Evolutionary conservation across 2,113 vertebrate genomes (phyloP), one percentile per base, ranked within the genome.

Genomic region (Lagopus muta): DNA sequence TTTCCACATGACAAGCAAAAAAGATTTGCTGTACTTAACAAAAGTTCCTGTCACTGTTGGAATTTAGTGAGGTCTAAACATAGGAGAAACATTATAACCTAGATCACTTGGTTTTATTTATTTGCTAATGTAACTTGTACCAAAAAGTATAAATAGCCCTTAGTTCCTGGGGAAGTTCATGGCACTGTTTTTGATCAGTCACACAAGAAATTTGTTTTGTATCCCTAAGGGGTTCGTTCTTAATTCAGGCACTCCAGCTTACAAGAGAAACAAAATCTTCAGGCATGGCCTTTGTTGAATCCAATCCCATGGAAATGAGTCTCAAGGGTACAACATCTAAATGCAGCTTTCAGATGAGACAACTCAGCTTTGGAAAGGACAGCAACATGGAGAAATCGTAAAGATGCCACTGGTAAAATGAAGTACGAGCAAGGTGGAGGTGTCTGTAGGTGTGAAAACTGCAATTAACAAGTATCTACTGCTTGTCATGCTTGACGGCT

Each of bases 81-180:
- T 22, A 84, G 70, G 25, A 89, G 62, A 89, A 93, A 87, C 75
- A 60, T 32, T 55, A 85, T 54, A 82, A 79, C 45, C 64, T 42
- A 64, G 65, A 83, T 92, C 58, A 66, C 74, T 84, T 79, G 43
- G 55, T 70, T 94, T 93, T 91, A 42, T 73, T 93, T 89, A 34
- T 85, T 87, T 94, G 71, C 77, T 90, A 83, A 70, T 72, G 25
- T 36, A 86, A 78, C 42, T 92, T 83, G 80, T 86, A 90, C 83
- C 57, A 71, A 92, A 69, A 75, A 86, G 32, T 93, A 96, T 78
- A 96, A 96, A 95, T 94, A 95, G 82, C 58, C 28, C 52, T 74
- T 75, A 52, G 72, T 71, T 91, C 70, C 86, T 40, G 52, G 65
- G 80, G 95, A 96, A 88, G 69, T 74, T 94, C 88, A 74, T 3